phyloP scores from a whole-genome alignment of 2,113 vertebrate genomes.

The Hyla sarda region DNA sequence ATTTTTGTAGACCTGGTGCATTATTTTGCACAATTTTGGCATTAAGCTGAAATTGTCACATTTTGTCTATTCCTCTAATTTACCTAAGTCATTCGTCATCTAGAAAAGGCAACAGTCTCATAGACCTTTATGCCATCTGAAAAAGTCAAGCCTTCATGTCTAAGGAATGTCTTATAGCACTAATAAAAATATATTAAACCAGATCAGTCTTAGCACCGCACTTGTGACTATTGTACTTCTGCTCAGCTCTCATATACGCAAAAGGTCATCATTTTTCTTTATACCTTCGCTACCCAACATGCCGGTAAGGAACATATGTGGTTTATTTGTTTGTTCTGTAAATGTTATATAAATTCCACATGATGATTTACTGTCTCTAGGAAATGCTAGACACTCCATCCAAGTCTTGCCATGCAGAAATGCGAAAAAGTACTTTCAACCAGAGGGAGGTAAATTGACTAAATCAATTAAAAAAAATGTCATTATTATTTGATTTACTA shows the following conservation, averaged over 20 bases:
- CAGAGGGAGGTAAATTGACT: no score
- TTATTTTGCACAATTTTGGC: constrained; percentile 42
- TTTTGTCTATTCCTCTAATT: constrained; percentile 12
- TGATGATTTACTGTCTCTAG: not conserved
- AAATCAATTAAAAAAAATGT: no score
- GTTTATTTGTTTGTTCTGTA: constrained; percentile 21
- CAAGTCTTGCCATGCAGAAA: no score
- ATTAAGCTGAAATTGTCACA: constrained; percentile 33
- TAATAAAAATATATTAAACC: constrained; percentile 41
- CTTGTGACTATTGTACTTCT: no score
- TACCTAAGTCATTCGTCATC: constrained; percentile 37
- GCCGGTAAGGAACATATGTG: not conserved
- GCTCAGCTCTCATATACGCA: not conserved
- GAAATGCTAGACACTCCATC: not conserved
- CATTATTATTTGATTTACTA: no score
- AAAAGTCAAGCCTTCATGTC: constrained; percentile 10
- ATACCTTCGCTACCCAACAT: not conserved
- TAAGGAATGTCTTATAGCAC: constrained; percentile 10
- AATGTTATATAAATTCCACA: constrained; percentile 28
- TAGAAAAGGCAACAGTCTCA: not conserved
- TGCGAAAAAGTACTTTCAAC: no score
- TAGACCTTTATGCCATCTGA: constrained; percentile 31
- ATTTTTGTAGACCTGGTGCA: constrained; percentile 39
- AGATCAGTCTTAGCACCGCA: no score
- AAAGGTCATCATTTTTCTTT: constrained; percentile 26